phyloP scores from a whole-genome alignment of 2,888 invertebrate species.

The Sarcophaga caerulescens region DNA sequence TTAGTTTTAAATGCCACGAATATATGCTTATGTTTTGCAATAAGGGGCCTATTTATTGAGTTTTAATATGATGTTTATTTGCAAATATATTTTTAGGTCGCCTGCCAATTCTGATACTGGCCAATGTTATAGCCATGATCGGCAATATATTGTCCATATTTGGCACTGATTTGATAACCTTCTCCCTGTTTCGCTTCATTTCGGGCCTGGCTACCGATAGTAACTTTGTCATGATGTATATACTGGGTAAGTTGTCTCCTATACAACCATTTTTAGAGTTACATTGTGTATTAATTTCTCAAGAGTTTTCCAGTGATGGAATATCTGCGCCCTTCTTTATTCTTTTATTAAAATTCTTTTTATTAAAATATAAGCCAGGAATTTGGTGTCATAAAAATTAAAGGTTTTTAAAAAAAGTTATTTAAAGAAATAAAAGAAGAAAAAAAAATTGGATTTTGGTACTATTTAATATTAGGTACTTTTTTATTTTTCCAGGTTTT shows the following conservation, averaged over 20 bases:
- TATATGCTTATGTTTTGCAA: too few species aligned
- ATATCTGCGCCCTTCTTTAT: slow-evolving; percentile 82
- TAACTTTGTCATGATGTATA: slow-evolving; percentile 85
- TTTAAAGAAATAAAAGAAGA: too few species aligned
- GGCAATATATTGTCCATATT: slow-evolving; percentile 83
- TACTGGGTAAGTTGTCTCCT: slow-evolving; percentile 81
- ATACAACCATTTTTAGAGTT: not conserved
- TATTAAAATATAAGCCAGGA: too few species aligned
- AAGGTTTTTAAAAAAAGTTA: too few species aligned
- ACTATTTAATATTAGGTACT: too few species aligned
- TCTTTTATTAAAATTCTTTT: too few species aligned
- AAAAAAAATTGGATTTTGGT: too few species aligned
- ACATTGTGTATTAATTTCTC: not conserved
- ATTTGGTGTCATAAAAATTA: too few species aligned
- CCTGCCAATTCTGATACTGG: slow-evolving; percentile 82
- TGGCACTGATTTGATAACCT: slow-evolving; percentile 80
- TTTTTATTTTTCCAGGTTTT: too few species aligned
- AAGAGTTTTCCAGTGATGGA: slow-evolving; percentile 82
- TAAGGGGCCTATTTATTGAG: too few species aligned
- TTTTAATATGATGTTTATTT: not conserved
- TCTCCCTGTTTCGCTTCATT: slow-evolving; percentile 82
- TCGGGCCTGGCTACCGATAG: slow-evolving; percentile 84
- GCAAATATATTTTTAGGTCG: slow-evolving; percentile 78
- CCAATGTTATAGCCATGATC: slow-evolving; percentile 82
- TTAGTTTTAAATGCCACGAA: too few species aligned